Percentiles rank a stretch among this genome's conserved stretches.
Evolutionary conservation across 2,797 vertebrate species (phyloP).

Genomic region (Pseudomugil tenellus): DNA sequence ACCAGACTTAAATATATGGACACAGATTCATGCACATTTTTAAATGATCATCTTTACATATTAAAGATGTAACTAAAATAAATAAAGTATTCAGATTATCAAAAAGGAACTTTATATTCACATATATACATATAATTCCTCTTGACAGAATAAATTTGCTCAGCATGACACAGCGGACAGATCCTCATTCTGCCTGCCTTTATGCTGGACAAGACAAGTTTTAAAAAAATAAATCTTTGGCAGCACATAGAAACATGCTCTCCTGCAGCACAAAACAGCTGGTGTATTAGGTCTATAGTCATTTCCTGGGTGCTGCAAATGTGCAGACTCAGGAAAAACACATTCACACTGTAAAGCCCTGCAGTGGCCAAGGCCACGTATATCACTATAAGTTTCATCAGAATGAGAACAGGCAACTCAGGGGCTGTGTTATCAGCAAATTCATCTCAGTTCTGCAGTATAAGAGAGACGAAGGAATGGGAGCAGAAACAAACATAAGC

Average conservation of each 20-base stretch:
- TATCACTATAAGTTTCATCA: conserved; percentile 63
- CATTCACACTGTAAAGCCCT: conserved; percentile 38
- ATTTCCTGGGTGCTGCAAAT: conserved; percentile 53
- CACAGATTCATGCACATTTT: conserved; percentile 3
- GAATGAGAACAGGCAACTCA: conserved; percentile 41
- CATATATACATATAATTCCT: no score
- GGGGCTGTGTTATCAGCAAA: conserved; percentile 63
- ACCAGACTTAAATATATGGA: not conserved
- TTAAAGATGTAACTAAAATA: no score
- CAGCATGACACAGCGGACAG: no score
- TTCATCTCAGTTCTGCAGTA: conserved; percentile 57
- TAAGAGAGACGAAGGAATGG: conserved; percentile 28
- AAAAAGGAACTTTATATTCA: no score
- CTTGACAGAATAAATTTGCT: no score
- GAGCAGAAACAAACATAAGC: conserved; percentile 36
- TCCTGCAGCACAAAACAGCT: conserved; percentile 26
- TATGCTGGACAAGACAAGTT: no score
- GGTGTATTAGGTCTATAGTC: conserved; percentile 28
- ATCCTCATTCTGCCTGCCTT: no score
- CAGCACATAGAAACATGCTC: not conserved
- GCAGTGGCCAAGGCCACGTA: conserved; percentile 63
- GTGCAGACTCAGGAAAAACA: conserved; percentile 59
- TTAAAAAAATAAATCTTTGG: no score
- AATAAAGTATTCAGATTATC: no score
- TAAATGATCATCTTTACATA: not conserved